Evolutionary conservation across 2,888 invertebrate species (phyloP).

Genomic region (Fissipunctia ypsillon): DNA sequence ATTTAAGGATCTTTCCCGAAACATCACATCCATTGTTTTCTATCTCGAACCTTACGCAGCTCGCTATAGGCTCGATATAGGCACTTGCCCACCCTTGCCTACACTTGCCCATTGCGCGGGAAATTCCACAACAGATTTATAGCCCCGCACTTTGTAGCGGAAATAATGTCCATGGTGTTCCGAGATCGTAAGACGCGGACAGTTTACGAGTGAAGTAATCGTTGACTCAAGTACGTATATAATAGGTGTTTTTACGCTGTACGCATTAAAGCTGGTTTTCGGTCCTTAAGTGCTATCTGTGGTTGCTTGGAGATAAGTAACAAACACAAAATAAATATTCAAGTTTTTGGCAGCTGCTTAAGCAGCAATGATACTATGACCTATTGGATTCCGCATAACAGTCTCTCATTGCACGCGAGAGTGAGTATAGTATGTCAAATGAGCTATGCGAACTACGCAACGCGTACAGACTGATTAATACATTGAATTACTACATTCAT

Average conservation of each 20-base stretch:
- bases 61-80: slow-evolving; percentile 30
- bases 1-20: background rate
- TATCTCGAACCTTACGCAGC: slow-evolving; percentile 20
- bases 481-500: too few species aligned
- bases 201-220: slow-evolving; percentile 49
- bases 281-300: background rate
- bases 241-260: slow-evolving; percentile 41
- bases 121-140: slow-evolving; percentile 55
- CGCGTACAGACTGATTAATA: slow-evolving; percentile 2
- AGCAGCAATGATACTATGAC: background rate
- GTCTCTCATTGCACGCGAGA: background rate
- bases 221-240: slow-evolving; percentile 30
- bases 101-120: slow-evolving; percentile 37
- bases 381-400: too few species aligned
- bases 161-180: slow-evolving; percentile 58
- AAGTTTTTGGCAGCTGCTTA: background rate
- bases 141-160: slow-evolving; percentile 59
- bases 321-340: background rate
- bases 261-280: slow-evolving; percentile 38
- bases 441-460: background rate
- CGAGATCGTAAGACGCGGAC: slow-evolving; percentile 45
- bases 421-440: background rate
- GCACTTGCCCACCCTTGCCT: slow-evolving; percentile 33
- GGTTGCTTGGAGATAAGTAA: background rate
- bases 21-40: slow-evolving; percentile 27